Percentiles rank a stretch among this genome's conserved stretches.
phyloP scores from a whole-genome alignment of 2,888 invertebrate genomes.

The Ephialtes manifestator region DNA sequence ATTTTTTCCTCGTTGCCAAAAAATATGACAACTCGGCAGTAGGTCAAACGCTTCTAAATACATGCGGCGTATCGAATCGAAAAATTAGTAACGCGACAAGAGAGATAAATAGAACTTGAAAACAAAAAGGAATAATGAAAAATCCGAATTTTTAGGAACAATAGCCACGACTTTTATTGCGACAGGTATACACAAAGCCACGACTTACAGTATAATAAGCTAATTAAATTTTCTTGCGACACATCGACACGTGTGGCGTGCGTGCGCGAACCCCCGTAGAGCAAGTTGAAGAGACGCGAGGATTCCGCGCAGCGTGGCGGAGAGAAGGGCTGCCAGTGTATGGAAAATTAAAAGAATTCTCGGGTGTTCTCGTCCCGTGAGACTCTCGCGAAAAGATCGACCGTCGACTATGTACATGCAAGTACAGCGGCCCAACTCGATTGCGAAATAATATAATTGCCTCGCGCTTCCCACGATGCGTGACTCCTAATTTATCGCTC shows the following conservation, averaged over 20 bases:
- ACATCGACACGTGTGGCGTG: constrained; percentile 70
- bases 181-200: constrained; percentile 47
- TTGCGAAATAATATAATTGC: constrained; percentile 70
- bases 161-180: constrained; percentile 75
- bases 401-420: constrained; percentile 24
- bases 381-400: constrained; percentile 61
- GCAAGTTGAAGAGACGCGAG: constrained; percentile 38
- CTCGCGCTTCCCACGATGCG: constrained; percentile 69
- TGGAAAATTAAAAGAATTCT: constrained; percentile 48
- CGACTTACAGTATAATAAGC: constrained; percentile 78
- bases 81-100: background rate
- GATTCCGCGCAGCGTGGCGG: constrained; percentile 48
- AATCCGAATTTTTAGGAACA: constrained; percentile 75
- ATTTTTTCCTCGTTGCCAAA: constrained; percentile 20
- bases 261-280: constrained; percentile 59
- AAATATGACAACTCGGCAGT: constrained; percentile 11
- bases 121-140: constrained; percentile 45
- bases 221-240: constrained; percentile 84
- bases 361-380: constrained; percentile 35
- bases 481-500: constrained; percentile 68
- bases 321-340: constrained; percentile 19
- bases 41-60: constrained; percentile 13
- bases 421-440: constrained; percentile 29
- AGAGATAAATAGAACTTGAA: background rate
- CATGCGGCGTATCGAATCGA: background rate